Conservation (phyloP, 2,888 invertebrate genomes). For the Synergus laeviventris region DNA sequence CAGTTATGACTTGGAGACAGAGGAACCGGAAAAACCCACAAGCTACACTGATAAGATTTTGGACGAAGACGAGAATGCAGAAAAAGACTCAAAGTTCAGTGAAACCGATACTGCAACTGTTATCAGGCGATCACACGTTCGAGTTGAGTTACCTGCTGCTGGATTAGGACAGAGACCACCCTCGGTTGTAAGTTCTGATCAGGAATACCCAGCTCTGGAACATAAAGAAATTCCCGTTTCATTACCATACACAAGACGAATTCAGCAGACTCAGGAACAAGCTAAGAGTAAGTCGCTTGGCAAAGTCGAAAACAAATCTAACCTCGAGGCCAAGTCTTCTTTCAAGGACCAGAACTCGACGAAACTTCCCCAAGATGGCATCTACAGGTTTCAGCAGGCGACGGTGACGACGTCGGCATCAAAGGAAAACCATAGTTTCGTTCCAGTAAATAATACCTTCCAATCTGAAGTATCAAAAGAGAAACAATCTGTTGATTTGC, state of each 20-base stretch:
- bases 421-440: slow-evolving; percentile 55
- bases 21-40: slow-evolving; percentile 65
- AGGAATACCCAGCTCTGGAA: slow-evolving; percentile 68
- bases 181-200: slow-evolving; percentile 81
- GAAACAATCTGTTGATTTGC: slow-evolving; percentile 50
- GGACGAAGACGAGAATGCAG: slow-evolving; percentile 59
- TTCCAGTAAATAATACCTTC: slow-evolving; percentile 56
- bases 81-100: slow-evolving; percentile 66
- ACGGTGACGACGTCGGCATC: slow-evolving; percentile 55
- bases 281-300: slow-evolving; percentile 41
- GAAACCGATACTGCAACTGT: slow-evolving; percentile 71
- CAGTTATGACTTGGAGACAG: slow-evolving; percentile 71
- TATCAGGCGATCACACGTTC: slow-evolving; percentile 76
- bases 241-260: slow-evolving; percentile 64
- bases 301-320: slow-evolving; percentile 47
- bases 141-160: slow-evolving; percentile 81
- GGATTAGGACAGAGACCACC: slow-evolving; percentile 81
- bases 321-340: slow-evolving; percentile 46
- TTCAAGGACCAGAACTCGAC: slow-evolving; percentile 47
- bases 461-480: slow-evolving; percentile 58
- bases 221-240: slow-evolving; percentile 65
- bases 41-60: slow-evolving; percentile 63
- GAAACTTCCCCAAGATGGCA: slow-evolving; percentile 59
- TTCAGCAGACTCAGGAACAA: slow-evolving; percentile 59
- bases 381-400: slow-evolving; percentile 62